Evolutionary conservation across 2,797 vertebrate species (phyloP).

Genomic region (Enoplosus armatus): DNA sequence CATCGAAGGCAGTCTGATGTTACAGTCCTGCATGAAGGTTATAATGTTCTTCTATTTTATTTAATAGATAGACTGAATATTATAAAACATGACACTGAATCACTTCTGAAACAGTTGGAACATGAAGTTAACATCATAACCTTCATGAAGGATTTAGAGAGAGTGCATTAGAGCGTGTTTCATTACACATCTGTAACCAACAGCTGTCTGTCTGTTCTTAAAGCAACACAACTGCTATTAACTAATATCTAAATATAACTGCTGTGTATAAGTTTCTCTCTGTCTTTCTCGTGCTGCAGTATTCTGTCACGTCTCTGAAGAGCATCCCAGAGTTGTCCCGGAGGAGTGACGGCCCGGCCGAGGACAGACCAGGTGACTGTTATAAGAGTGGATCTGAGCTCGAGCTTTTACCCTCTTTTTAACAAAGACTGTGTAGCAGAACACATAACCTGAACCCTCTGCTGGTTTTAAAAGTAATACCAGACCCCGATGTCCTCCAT

Average conservation of each 20-base stretch:
- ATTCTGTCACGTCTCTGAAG: slow-evolving; percentile 94
- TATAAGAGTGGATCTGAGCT: too few relatives aligned
- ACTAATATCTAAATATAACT: slow-evolving; percentile 43
- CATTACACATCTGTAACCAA: slow-evolving; percentile 19
- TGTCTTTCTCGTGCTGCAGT: slow-evolving; percentile 80
- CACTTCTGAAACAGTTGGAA: background rate
- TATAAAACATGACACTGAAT: background rate
- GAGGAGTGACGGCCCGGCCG: slow-evolving; percentile 90
- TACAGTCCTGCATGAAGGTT: too few relatives aligned
- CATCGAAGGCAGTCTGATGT: too few relatives aligned
- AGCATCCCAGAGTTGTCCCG: slow-evolving; percentile 95
- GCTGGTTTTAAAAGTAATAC: background rate
- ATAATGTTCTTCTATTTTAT: too few relatives aligned
- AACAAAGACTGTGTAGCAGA: background rate
- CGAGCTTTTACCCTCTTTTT: background rate
- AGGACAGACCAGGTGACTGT: slow-evolving; percentile 93
- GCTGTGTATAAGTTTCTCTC: background rate
- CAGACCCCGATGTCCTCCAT: background rate
- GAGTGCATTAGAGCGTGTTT: background rate
- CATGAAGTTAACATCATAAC: background rate
- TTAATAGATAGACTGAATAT: background rate
- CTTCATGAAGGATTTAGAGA: background rate
- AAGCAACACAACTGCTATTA: slow-evolving; percentile 4
- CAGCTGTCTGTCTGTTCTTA: slow-evolving; percentile 27
- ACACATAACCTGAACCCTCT: too few relatives aligned